Evolutionary conservation across 2,797 vertebrate species (phyloP), one percentile per base, ranked within the genome.

Genomic region (Nothura maculosa): DNA sequence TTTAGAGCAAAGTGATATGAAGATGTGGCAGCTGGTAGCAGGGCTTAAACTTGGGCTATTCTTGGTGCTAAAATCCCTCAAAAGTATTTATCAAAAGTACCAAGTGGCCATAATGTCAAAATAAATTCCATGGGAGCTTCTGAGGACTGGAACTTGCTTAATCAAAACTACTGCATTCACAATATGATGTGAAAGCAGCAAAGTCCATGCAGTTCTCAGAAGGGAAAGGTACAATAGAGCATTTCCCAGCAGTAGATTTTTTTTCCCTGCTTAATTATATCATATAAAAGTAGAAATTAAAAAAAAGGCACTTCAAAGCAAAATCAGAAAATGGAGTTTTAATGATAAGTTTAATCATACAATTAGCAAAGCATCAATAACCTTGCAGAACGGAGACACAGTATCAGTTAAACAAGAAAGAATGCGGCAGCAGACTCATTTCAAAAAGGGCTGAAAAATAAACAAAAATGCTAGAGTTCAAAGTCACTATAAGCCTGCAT

Each of bases 11-110:
- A 94, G 77, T 62, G 93, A 97, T 81, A 93, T 55, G 54, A 92
- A 90, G 76, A 96, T 94, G 50, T 63, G 88, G 85, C 82, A 95
- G 84, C 93, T 97, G 85, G 85, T 87, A 85, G 87, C 25, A 24
- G 18, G 92, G 63, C 58, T 4, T 55, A 70, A 25, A 2, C 20
- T 60, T 70, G 69, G 68, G 30, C 32, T 91, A 34, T 67, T 92
- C 57, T 66, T 24, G 55, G 64, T 73, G 40, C n/a, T 34, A 34
- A 95, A 63, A 85, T 57, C 3, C 40, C 60, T 74, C 14, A 30
- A 47, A 85, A 94, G 36, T 76, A 72, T 43, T 91, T 91, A n/a
- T 25, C 76, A 89, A 80, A 94, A 50, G 5, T 45, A 87, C 28
- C 60, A 58, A 27, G 36, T 7, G 6, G 58, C 27, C 61, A 43